phyloP scores from a whole-genome alignment of 2,888 invertebrate genomes.

The Sepiola atlantica region DNA sequence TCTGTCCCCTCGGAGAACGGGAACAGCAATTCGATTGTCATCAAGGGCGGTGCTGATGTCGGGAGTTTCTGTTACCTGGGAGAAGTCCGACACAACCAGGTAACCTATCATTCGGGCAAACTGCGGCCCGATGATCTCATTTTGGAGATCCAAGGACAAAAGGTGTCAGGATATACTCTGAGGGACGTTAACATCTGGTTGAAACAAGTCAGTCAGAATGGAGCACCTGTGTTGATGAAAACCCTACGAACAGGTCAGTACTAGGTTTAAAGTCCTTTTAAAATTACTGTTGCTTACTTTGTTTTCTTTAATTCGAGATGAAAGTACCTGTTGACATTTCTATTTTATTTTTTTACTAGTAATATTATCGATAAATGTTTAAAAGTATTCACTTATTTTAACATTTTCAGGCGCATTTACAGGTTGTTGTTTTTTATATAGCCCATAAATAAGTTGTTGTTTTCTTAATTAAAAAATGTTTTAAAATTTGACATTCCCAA shows the following conservation, averaged over 20 bases:
- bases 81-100: conserved; percentile 66
- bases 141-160: conserved; percentile 78
- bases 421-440: too few species aligned
- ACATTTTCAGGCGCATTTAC: too few species aligned
- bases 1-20: conserved; percentile 74
- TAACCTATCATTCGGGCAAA: conserved; percentile 72
- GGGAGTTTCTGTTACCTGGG: conserved; percentile 72
- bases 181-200: conserved; percentile 78
- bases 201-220: conserved; percentile 77
- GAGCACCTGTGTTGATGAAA: conserved; percentile 77
- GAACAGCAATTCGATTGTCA: conserved; percentile 73
- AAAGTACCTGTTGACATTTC: too few species aligned
- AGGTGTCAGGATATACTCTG: conserved; percentile 79
- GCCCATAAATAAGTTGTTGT: too few species aligned
- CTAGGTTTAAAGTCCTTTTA: background rate
- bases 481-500: too few species aligned
- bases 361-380: background rate
- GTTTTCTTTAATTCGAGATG: background rate
- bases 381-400: background rate
- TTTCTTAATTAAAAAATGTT: too few species aligned
- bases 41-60: conserved; percentile 77
- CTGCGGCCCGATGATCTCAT: conserved; percentile 75
- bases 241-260: conserved; percentile 77
- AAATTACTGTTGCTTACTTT: background rate
- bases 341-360: too few species aligned